Percentiles rank a stretch among this genome's conserved stretches.
phyloP scores from a whole-genome alignment of 2,797 vertebrate genomes.

The Cygnus olor region DNA sequence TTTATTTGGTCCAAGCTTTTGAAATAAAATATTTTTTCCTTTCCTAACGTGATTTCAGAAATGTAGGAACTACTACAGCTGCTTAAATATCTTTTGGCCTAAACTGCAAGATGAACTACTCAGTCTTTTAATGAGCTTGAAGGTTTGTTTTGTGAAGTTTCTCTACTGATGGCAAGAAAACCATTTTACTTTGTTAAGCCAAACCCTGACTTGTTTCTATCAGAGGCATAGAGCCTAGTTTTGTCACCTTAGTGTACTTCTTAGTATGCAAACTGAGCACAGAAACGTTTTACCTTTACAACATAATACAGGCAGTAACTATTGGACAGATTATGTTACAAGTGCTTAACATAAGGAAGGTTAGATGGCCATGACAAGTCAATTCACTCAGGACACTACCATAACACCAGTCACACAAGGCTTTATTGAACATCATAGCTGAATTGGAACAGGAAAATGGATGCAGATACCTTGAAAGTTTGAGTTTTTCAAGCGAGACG shows the following conservation, averaged over 20 bases:
- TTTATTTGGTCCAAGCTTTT: neutral
- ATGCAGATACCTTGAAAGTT: neutral
- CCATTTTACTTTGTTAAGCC: neutral
- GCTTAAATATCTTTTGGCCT: neutral
- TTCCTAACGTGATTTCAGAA: neutral
- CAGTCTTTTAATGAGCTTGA: neutral
- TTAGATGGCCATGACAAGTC: neutral
- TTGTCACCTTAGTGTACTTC: neutral
- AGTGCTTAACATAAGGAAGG: neutral
- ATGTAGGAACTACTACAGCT: neutral
- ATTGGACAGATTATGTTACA: neutral
- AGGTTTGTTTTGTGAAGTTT: neutral
- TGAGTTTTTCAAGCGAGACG: rapidly evolving
- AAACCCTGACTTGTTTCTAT: neutral
- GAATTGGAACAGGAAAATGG: neutral
- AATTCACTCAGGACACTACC: neutral
- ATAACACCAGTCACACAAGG: rapidly evolving
- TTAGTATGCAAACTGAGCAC: rapidly evolving
- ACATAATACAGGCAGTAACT: neutral
- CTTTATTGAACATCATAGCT: neutral
- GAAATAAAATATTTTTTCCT: neutral
- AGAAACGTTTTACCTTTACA: neutral
- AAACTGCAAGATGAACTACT: neutral
- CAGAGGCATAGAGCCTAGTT: neutral
- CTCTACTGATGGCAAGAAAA: neutral